These are phyloP conservation scores for Brassicogethes aeneus DNA, from an alignment of 2,888 invertebrate genomes.

Conservation along the genomic window DNA sequence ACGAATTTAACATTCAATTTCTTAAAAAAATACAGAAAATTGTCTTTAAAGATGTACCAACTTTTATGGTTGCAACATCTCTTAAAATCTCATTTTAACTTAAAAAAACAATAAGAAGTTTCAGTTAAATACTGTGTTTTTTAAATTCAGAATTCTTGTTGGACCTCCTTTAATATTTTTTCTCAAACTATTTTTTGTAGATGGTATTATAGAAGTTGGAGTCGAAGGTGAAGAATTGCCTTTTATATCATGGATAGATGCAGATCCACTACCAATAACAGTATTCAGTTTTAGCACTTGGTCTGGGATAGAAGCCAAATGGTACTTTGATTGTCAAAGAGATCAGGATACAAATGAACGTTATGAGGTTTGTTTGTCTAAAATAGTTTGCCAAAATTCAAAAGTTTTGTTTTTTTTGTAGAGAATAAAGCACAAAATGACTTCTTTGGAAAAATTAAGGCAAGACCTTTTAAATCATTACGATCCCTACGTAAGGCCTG, in stretches of 20 bases:
- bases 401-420: too few species aligned
- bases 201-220: slow-evolving; percentile 54
- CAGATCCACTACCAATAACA: slow-evolving; percentile 49
- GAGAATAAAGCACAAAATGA: slow-evolving; percentile 41
- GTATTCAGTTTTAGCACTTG: slow-evolving; percentile 64
- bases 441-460: slow-evolving; percentile 46
- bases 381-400: too few species aligned
- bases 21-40: too few species aligned
- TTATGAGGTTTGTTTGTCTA: background rate
- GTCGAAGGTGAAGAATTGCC: slow-evolving; percentile 52
- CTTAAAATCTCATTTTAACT: too few species aligned
- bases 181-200: too few species aligned
- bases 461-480: slow-evolving; percentile 44
- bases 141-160: too few species aligned
- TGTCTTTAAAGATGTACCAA: too few species aligned
- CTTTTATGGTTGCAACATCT: too few species aligned
- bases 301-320: slow-evolving; percentile 55
- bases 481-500: slow-evolving; percentile 39
- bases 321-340: slow-evolving; percentile 56
- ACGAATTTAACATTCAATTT: too few species aligned
- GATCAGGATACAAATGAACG: slow-evolving; percentile 20
- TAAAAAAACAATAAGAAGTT: too few species aligned
- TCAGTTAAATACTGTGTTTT: too few species aligned
- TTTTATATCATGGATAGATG: slow-evolving; percentile 51
- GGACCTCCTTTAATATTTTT: too few species aligned